These are phyloP conservation scores for Eupeodes latifasciatus DNA, from an alignment of 2,888 invertebrate species.

Conservation along the genomic window DNA sequence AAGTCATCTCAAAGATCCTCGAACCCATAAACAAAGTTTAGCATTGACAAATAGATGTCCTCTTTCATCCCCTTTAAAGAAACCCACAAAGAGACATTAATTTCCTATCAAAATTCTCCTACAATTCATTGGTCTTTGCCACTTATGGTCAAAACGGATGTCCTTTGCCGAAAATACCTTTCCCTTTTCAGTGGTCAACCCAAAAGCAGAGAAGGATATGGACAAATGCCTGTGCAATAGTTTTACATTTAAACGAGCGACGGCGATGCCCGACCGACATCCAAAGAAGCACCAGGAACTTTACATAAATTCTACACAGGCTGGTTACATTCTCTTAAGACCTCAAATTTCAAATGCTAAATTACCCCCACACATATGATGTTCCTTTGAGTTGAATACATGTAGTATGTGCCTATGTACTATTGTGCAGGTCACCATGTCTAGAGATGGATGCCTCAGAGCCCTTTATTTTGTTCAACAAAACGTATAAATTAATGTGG, in stretches of 20 bases:
- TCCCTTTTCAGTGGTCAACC: conserved; percentile 56
- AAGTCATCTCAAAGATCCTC: conserved; percentile 2
- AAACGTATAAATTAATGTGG: conserved; percentile 68
- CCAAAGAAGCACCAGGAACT: conserved; percentile 38
- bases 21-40: conserved; percentile 32
- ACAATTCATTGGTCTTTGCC: conserved; percentile 67
- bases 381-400: neutral
- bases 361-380: conserved; percentile 11
- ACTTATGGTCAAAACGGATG: conserved; percentile 69
- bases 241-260: conserved; percentile 51
- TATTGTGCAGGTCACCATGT: neutral
- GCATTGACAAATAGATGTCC: conserved; percentile 48
- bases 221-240: conserved; percentile 42
- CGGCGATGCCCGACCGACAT: conserved; percentile 30
- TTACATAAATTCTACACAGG: conserved; percentile 59
- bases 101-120: conserved; percentile 66
- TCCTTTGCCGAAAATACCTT: conserved; percentile 58
- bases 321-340: conserved; percentile 37
- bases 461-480: conserved; percentile 46
- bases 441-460: conserved; percentile 55
- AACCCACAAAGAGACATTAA: conserved; percentile 59
- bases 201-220: neutral
- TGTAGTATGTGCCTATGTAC: no score
- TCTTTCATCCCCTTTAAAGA: neutral
- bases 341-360: conserved; percentile 52